phyloP scores from a whole-genome alignment of 2,113 vertebrate species.

The Sterna hirundo region DNA sequence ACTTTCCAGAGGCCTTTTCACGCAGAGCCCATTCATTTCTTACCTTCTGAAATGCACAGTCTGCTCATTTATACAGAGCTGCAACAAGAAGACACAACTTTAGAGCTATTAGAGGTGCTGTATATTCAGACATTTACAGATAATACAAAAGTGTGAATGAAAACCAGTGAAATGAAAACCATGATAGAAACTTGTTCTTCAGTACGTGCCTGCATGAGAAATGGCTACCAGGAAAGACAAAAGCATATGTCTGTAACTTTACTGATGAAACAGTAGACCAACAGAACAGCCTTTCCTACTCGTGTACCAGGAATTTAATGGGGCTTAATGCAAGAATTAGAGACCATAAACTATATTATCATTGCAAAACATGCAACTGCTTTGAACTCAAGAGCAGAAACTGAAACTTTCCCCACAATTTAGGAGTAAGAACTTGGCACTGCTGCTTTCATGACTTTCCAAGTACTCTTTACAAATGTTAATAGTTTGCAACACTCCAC shows the following conservation, averaged over 20 bases:
- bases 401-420: not conserved
- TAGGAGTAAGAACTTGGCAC: not conserved
- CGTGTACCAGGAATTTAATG: not conserved
- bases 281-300: not conserved
- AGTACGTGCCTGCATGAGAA: not conserved
- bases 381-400: constrained; percentile 1
- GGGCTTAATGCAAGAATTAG: not conserved
- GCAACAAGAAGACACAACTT: not conserved
- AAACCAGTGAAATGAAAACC: not conserved
- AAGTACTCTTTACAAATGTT: not conserved
- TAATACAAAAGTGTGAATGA: not conserved
- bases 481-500: not conserved
- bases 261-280: not conserved
- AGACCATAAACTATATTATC: not conserved
- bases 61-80: not conserved
- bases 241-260: not conserved
- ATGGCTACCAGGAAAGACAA: not conserved
- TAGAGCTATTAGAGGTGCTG: not conserved
- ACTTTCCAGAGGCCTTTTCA: not conserved
- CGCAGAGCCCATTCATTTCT: not conserved
- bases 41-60: not conserved
- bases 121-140: not conserved
- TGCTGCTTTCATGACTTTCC: not conserved
- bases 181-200: not conserved
- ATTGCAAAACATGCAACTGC: not conserved